Conservation (phyloP, 2,888 invertebrate genomes). For the Troides oblongomaculatus region DNA sequence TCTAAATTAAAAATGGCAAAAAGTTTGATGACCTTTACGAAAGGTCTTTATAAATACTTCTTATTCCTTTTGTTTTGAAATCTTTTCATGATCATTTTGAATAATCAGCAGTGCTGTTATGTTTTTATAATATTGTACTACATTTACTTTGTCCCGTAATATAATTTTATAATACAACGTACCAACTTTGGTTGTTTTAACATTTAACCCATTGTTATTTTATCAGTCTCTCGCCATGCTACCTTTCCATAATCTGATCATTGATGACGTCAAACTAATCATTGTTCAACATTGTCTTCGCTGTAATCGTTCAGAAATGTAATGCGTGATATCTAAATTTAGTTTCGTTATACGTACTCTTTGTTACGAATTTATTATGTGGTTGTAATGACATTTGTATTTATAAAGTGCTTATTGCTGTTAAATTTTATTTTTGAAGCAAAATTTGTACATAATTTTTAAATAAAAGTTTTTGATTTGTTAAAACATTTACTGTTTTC, state of each 20-base stretch:
- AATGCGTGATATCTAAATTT: not conserved
- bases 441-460: too few species aligned
- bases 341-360: not conserved
- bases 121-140: not conserved
- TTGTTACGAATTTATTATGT: not conserved
- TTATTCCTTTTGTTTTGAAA: not conserved
- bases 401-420: too few species aligned
- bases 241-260: too few species aligned
- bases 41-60: not conserved
- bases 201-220: not conserved
- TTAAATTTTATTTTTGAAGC: too few species aligned
- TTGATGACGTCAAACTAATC: too few species aligned
- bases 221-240: not conserved
- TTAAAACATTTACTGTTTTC: slow-evolving; percentile 1
- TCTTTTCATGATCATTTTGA: not conserved
- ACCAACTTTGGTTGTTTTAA: not conserved
- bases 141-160: not conserved
- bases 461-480: too few species aligned
- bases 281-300: not conserved
- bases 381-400: not conserved
- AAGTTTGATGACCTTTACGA: slow-evolving; percentile 56
- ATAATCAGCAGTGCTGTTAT: not conserved
- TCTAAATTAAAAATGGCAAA: not conserved
- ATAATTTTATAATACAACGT: not conserved
- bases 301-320: slow-evolving; percentile 1